These are phyloP conservation scores for Poeciliopsis occidentalis DNA, from an alignment of 2,113 vertebrate genomes.

Conservation along the genomic window DNA sequence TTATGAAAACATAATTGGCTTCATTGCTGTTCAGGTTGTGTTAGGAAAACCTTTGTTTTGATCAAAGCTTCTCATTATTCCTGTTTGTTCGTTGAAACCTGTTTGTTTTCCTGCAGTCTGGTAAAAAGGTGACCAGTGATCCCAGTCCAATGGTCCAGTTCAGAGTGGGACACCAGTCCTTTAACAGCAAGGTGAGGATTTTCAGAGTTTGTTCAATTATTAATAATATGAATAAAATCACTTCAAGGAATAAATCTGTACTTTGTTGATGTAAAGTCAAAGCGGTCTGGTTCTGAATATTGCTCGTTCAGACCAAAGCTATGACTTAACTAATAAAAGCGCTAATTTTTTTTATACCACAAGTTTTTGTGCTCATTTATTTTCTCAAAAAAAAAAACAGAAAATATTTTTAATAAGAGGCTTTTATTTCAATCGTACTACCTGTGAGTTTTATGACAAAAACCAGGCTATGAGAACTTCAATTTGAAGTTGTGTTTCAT, in stretches of 20 bases:
- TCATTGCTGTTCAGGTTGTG: neutral
- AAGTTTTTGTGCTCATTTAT: too few relatives aligned
- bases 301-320: neutral
- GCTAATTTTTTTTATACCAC: too few relatives aligned
- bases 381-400: too few relatives aligned
- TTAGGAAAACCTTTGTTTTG: neutral
- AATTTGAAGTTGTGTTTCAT: neutral
- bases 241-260: too few relatives aligned
- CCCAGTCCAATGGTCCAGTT: slow-evolving; percentile 93
- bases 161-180: slow-evolving; percentile 88
- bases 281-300: neutral
- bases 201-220: neutral
- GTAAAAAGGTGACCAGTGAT: slow-evolving; percentile 93
- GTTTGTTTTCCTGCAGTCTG: slow-evolving; percentile 82
- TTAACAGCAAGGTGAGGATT: slow-evolving; percentile 90
- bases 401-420: too few relatives aligned
- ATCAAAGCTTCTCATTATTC: neutral
- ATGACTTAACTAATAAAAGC: too few relatives aligned
- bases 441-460: too few relatives aligned
- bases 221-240: neutral
- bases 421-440: too few relatives aligned
- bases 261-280: too few relatives aligned
- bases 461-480: too few relatives aligned
- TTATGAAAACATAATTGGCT: neutral
- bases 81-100: slow-evolving; percentile 12